A percentile compares a stretch with the other conserved stretches of the same genome.
Evolutionary conservation across 2,113 vertebrate species (phyloP).

Genomic region (Heterotis niloticus): DNA sequence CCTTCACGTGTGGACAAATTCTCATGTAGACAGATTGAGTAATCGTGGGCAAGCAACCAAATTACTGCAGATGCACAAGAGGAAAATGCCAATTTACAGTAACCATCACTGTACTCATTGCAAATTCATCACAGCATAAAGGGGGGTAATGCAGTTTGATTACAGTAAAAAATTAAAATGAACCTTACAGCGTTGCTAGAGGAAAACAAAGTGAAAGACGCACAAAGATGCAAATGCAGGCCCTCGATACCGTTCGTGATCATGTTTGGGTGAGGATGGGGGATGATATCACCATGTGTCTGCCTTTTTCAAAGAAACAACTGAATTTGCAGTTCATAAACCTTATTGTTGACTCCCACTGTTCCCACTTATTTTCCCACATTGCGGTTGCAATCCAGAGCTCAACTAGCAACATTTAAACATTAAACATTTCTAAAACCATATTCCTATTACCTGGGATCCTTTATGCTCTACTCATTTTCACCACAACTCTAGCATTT

Average conservation of each 20-base stretch:
- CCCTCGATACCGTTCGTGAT: slow-evolving; percentile 35
- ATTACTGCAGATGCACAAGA: slow-evolving; percentile 38
- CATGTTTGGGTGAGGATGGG: background rate
- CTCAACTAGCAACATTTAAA: slow-evolving; percentile 14
- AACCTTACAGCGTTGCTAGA: background rate
- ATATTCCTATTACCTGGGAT: background rate
- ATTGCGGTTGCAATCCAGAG: background rate
- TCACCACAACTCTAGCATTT: background rate
- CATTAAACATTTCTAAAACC: background rate
- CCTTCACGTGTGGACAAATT: slow-evolving; percentile 28
- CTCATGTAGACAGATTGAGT: slow-evolving; percentile 20
- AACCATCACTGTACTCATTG: slow-evolving; percentile 18
- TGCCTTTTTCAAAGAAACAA: background rate
- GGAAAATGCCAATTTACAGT: slow-evolving; percentile 42
- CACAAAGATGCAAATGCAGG: slow-evolving; percentile 36
- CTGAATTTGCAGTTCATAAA: slow-evolving; percentile 3
- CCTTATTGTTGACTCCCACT: background rate
- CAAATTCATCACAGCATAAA: slow-evolving; percentile 15
- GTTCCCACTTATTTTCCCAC: background rate
- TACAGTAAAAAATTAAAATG: background rate
- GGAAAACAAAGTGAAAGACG: background rate
- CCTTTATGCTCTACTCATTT: background rate
- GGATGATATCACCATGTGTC: background rate
- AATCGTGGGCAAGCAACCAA: slow-evolving; percentile 29
- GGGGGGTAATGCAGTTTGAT: background rate